Percentiles rank a stretch among this genome's conserved stretches.
phyloP scores from a whole-genome alignment of 2,888 invertebrate genomes.

The Protula sp. region DNA sequence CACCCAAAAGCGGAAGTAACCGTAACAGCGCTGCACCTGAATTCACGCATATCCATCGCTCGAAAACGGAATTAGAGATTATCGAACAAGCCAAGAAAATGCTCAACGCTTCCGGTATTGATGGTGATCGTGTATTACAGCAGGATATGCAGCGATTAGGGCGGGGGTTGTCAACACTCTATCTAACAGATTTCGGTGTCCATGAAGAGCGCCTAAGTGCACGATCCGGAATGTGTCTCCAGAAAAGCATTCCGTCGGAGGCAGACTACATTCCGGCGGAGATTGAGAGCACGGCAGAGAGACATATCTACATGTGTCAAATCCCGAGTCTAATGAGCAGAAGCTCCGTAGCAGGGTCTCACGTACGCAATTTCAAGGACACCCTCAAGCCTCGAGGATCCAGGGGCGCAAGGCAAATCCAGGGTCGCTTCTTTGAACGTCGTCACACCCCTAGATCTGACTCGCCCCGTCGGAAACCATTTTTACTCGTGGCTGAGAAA shows the following conservation, averaged over 20 bases:
- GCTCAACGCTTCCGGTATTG: not conserved
- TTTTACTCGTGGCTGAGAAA: too few species aligned
- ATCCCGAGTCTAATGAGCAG: not conserved
- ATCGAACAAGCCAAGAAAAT: not conserved
- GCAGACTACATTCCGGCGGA: not conserved
- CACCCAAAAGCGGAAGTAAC: not conserved
- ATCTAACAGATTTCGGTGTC: not conserved
- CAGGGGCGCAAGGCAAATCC: not conserved
- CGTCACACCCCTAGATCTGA: too few species aligned
- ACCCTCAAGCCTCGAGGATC: not conserved
- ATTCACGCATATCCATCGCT: not conserved
- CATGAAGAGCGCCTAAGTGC: not conserved
- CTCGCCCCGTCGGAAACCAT: too few species aligned
- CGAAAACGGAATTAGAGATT: not conserved
- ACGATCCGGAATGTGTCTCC: not conserved
- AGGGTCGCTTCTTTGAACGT: too few species aligned
- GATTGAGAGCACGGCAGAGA: not conserved
- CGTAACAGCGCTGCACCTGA: not conserved
- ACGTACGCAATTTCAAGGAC: not conserved
- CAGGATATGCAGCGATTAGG: not conserved
- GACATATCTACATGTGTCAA: not conserved
- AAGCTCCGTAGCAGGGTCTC: not conserved
- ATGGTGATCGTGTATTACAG: not conserved
- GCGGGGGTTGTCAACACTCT: not conserved
- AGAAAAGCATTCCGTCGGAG: not conserved